These are phyloP conservation scores for Ostrea denselamellosa DNA, from an alignment of 1,140 invertebrate species.

Conservation along the genomic window DNA sequence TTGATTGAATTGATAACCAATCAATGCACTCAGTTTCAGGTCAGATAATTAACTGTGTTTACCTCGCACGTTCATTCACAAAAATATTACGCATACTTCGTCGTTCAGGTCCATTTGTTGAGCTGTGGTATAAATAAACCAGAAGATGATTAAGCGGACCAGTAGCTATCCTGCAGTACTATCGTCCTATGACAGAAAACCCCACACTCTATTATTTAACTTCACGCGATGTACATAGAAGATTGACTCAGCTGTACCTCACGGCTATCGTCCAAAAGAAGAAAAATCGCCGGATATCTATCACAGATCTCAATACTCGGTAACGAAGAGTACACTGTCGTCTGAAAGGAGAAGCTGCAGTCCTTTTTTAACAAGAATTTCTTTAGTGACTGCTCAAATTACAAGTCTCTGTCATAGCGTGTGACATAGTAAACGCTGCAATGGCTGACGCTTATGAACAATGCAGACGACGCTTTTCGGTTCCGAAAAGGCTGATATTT, in stretches of 20 bases:
- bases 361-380: background rate
- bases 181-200: background rate
- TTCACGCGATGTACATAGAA: background rate
- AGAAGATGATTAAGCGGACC: background rate
- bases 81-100: background rate
- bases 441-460: background rate
- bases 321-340: background rate
- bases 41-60: slow-evolving; percentile 26
- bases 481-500: background rate
- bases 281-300: slow-evolving; percentile 16
- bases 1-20: background rate
- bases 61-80: slow-evolving; percentile 31
- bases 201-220: background rate
- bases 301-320: background rate
- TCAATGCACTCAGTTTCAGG: background rate
- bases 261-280: background rate
- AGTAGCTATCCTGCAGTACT: slow-evolving; percentile 11
- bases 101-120: background rate
- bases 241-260: slow-evolving; percentile 9
- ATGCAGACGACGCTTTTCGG: background rate
- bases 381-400: background rate
- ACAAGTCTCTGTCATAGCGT: background rate
- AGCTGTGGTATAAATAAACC: background rate
- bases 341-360: background rate
- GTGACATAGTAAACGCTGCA: background rate